Evolutionary conservation across 2,888 invertebrate species (phyloP).

Genomic region (Caenorhabditis sp.): DNA sequence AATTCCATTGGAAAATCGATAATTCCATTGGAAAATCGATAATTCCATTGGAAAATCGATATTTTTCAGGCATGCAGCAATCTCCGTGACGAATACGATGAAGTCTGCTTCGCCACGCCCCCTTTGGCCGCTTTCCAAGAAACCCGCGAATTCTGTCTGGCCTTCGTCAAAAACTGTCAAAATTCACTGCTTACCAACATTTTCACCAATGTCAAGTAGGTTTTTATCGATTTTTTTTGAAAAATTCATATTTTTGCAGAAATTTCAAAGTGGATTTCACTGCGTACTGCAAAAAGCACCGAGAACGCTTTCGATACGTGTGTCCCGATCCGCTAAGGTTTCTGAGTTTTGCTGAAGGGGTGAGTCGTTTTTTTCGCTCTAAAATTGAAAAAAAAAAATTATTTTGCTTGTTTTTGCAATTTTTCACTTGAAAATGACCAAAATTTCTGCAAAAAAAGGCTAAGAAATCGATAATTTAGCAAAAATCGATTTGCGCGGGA

Average conservation of each 20-base stretch:
- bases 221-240: background rate
- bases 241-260: constrained; percentile 25
- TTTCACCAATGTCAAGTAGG: constrained; percentile 68
- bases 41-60: too few relatives aligned
- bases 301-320: constrained; percentile 68
- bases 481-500: too few relatives aligned
- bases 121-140: constrained; percentile 67
- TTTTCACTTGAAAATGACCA: too few relatives aligned
- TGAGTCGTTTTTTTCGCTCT: too few relatives aligned
- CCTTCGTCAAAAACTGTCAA: constrained; percentile 69
- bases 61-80: constrained; percentile 56
- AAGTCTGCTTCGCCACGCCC: constrained; percentile 68
- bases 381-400: too few relatives aligned
- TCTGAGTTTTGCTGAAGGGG: constrained; percentile 67
- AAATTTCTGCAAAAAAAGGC: too few relatives aligned
- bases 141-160: constrained; percentile 70
- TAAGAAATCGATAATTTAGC: too few relatives aligned
- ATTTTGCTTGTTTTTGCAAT: too few relatives aligned
- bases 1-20: too few relatives aligned
- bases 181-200: constrained; percentile 64
- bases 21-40: too few relatives aligned
- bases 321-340: constrained; percentile 72
- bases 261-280: constrained; percentile 67
- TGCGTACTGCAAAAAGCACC: constrained; percentile 66
- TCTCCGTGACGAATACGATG: constrained; percentile 67